phyloP scores from a whole-genome alignment of 64 coral and sea anemone genomes.

The Hydrozoanthus tunicans region DNA sequence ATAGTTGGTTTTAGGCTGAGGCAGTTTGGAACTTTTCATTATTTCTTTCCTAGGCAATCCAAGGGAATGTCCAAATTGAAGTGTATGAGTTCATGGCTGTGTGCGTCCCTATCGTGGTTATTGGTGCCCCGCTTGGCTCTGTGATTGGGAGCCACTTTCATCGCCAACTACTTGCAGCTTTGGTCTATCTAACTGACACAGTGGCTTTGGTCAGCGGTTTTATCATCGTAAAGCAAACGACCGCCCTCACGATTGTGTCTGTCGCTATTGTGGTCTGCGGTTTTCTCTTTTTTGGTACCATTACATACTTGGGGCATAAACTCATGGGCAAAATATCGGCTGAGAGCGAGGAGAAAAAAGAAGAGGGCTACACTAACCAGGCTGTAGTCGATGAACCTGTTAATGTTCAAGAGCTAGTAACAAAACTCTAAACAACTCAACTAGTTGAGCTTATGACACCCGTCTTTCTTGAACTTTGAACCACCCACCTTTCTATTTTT shows the following conservation, averaged over 20 bases:
- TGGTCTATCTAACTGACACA: conserved; percentile 63
- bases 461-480: neutral
- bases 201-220: conserved; percentile 62
- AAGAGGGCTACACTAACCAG: neutral
- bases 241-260: conserved; percentile 34
- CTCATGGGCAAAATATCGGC: conserved; percentile 49
- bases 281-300: conserved; percentile 57
- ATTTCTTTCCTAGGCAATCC: neutral
- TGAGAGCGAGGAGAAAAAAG: neutral
- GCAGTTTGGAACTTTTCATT: neutral
- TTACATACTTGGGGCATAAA: conserved; percentile 49
- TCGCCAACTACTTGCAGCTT: conserved; percentile 62
- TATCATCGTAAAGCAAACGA: conserved; percentile 47
- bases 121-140: conserved; percentile 73
- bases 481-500: no score
- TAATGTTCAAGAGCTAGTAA: neutral
- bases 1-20: no score
- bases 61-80: neutral
- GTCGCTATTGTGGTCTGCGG: conserved; percentile 60
- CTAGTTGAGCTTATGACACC: neutral
- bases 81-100: conserved; percentile 65
- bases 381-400: neutral
- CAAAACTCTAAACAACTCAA: neutral
- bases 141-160: conserved; percentile 75
- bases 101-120: conserved; percentile 73